Base-by-base conservation (phyloP, 2,797 vertebrate species). In the Mormyrops boulengeri region DNA sequence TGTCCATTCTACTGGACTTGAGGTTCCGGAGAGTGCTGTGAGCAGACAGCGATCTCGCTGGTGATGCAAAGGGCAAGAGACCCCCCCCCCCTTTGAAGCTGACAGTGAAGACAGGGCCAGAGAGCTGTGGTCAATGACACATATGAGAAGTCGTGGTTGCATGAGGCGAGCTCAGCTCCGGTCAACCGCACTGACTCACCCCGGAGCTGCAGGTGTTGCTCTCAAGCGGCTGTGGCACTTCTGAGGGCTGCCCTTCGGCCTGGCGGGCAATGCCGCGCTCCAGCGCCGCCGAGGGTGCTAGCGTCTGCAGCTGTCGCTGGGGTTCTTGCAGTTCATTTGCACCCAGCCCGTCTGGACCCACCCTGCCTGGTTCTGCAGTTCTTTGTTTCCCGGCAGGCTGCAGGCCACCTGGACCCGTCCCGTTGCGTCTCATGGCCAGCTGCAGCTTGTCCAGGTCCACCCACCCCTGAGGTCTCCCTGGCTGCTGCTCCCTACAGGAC, bases 391-490 rank as follows among this genome's bases (percentile, higher is more conserved):
- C 95, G 88, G 95, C 93, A 14, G 91, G 90, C 0, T 88, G 95
- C 88, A 95, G 95, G 89, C 94, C 89, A 93, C 95, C 52, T 94
- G 95, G 85, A 94, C 73, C 55, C 3, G 41, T 38, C 47, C 60
- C 88, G 47, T 90, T 91, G 95, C 93, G 91, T 38, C 34, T 87
- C 85, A 96, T 96, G 88, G 95, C 93, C 26, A 91, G 91, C 0
- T 88, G 95, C 89, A 96, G 95, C 47, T 94, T 95, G 85, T 96
- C n/a, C 96, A 96, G 47, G 95, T 95, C 90, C 95, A 95, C 60
- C 88, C 55, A 82, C 88, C 89, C 89, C 1, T 22, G 87, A 8
- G 92, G 92, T 85, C 95, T 95, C 22, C 94, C 94, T 0, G 95
- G 93, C 91, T 96, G 97, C 84, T 94, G 91, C 47, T 97, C 97